Conservation (phyloP, 2,888 invertebrate species). For the Taphrorychus bicolor region DNA sequence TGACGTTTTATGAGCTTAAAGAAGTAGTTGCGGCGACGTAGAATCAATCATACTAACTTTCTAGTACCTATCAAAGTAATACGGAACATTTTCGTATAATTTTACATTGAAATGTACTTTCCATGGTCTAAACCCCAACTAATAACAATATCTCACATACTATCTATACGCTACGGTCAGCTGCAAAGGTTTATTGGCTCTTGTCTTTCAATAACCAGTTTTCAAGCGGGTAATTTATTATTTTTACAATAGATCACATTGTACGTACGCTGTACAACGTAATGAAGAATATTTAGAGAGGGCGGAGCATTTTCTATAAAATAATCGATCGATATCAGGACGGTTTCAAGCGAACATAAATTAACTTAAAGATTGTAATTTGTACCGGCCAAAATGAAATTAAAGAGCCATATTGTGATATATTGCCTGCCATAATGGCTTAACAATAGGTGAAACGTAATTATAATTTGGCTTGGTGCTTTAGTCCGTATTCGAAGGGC, state of each 20-base stretch:
- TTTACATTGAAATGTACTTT: too few species aligned
- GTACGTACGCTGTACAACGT: constrained; percentile 10
- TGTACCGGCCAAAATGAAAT: constrained; percentile 35
- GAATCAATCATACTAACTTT: too few species aligned
- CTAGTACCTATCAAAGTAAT: too few species aligned
- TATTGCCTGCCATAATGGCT: constrained; percentile 24
- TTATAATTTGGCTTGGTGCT: too few species aligned
- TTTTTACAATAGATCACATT: constrained; percentile 30
- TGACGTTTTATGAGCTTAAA: neutral
- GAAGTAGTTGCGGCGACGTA: too few species aligned
- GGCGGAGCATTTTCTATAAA: constrained; percentile 40
- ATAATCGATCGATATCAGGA: constrained; percentile 41
- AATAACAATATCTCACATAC: neutral
- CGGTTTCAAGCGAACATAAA: constrained; percentile 38
- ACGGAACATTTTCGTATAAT: too few species aligned
- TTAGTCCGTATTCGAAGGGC: too few species aligned
- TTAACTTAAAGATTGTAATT: constrained; percentile 41
- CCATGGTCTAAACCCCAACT: too few species aligned
- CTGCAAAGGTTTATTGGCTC: constrained; percentile 23
- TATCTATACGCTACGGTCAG: neutral
- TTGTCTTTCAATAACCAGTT: constrained; percentile 37
- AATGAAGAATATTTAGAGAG: constrained; percentile 40
- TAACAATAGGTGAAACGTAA: constrained; percentile 30
- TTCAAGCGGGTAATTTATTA: constrained; percentile 25
- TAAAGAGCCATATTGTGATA: constrained; percentile 32